Evolutionary conservation across 1,140 invertebrate species (phyloP), one percentile per base, ranked within the genome.

Genomic region (Monomorium pharaonis): DNA sequence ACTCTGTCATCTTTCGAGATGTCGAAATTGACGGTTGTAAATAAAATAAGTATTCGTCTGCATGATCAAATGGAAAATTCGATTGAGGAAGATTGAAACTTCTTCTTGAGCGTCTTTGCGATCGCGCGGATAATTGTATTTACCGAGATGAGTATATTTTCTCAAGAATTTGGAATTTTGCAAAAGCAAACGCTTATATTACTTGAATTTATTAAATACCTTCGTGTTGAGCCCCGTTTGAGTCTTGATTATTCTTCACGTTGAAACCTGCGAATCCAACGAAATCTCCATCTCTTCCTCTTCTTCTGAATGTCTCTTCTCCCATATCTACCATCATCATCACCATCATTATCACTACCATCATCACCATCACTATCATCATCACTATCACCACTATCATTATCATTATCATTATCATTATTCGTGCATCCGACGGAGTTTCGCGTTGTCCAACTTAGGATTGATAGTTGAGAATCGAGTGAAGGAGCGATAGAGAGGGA

Each of bases 391-490:
- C 18, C 49, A 51, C 27, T 12, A 30, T 10, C 18, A 63, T 37
- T 21, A 51, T 33, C 27, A 18, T 30, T 10, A 51, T 49, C n/a
- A 47, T 69, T 27, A 16, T 49, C 24, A 51, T 49, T 47, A 54
- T 87, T 69, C 84, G 69, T 90, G 85, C 81, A 90, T 90, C 77
- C 60, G 60, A 54, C 60, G 69, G 49, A 86, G 72, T 89, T 86
- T 89, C 78, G 76, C 69, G 37, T 89, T 90, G 84, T 91, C 88
- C 69, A 74, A 86, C 54, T 89, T 86, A 88, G 84, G 74, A 77
- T 60, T 67, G 76, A 80, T 16, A 80, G 21, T 62, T 37, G 21
- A 74, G 30, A 51, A 74, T 89, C 49, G 86, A 86, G 60, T 84
- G 84, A 54, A 58, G 2, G 65, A 86, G 60, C 54, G 49, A 84